Evolutionary conservation across 1,140 invertebrate species (phyloP).

Genomic region (Nasonia vitripennis): DNA sequence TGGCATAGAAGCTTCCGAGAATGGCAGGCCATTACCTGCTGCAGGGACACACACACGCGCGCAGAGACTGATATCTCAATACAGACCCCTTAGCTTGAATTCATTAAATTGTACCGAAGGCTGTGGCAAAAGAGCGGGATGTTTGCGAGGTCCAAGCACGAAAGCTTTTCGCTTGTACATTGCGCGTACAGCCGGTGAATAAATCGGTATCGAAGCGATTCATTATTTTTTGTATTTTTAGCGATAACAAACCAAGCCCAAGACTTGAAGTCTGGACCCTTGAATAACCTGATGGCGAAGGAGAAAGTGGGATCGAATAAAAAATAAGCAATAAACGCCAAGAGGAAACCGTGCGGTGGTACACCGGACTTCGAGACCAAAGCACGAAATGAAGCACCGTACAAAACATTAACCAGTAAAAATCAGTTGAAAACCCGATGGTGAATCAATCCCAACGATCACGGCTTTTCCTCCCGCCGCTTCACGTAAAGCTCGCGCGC

Average conservation of each 20-base stretch:
- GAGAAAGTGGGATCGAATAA: not conserved
- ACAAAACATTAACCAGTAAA: too few relatives aligned
- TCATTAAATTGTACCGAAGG: slow-evolving; percentile 70
- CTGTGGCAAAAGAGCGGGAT: not conserved
- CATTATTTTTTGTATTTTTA: too few relatives aligned
- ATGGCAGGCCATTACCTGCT: slow-evolving; percentile 72
- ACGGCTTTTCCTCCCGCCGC: not conserved
- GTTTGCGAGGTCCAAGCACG: not conserved
- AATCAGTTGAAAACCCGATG: not conserved
- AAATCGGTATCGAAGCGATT: too few relatives aligned
- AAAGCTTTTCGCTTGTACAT: not conserved
- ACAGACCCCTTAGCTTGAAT: slow-evolving; percentile 73
- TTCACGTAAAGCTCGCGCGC: not conserved
- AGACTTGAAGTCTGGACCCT: not conserved
- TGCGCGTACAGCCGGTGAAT: too few relatives aligned
- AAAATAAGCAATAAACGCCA: not conserved
- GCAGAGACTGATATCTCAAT: slow-evolving; percentile 76
- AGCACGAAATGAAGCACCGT: too few relatives aligned
- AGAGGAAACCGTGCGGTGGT: too few relatives aligned
- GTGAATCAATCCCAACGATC: too few relatives aligned
- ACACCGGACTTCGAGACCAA: too few relatives aligned
- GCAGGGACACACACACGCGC: slow-evolving; percentile 69
- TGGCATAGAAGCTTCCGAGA: slow-evolving; percentile 65
- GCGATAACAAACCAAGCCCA: too few relatives aligned
- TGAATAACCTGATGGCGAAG: not conserved